phyloP scores from a whole-genome alignment of 2,888 invertebrate species.

The Byasa hedistus region DNA sequence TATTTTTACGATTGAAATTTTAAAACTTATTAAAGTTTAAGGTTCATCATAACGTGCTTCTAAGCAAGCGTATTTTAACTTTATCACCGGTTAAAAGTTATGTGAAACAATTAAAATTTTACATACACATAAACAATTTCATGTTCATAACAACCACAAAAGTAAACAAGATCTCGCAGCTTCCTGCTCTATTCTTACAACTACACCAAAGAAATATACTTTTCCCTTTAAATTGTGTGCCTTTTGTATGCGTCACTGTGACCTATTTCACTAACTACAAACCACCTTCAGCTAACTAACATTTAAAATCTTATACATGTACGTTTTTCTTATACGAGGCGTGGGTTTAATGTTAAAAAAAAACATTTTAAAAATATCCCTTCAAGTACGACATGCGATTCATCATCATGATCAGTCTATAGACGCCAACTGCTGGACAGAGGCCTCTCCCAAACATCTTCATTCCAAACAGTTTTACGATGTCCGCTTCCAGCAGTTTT shows the following conservation, averaged over 20 bases:
- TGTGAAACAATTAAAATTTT: not conserved
- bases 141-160: constrained; percentile 4
- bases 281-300: constrained; percentile 19
- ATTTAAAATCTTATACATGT: constrained; percentile 22
- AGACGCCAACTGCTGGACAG: no score
- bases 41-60: no score
- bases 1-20: no score
- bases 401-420: no score
- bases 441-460: no score
- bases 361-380: no score
- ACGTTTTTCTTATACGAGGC: not conserved
- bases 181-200: constrained; percentile 10
- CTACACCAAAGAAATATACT: constrained; percentile 19
- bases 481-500: no score
- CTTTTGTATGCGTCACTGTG: constrained; percentile 16
- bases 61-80: not conserved
- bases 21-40: no score
- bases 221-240: constrained; percentile 21
- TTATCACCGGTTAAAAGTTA: not conserved
- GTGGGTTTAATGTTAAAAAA: not conserved
- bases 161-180: not conserved
- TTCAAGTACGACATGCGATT: no score
- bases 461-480: no score
- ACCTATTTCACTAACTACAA: constrained; percentile 24
- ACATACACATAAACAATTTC: constrained; percentile 1